Percentiles rank a stretch among this genome's conserved stretches.
Conservation (phyloP, 2,797 vertebrate species). For the Anniella stebbinsi region DNA sequence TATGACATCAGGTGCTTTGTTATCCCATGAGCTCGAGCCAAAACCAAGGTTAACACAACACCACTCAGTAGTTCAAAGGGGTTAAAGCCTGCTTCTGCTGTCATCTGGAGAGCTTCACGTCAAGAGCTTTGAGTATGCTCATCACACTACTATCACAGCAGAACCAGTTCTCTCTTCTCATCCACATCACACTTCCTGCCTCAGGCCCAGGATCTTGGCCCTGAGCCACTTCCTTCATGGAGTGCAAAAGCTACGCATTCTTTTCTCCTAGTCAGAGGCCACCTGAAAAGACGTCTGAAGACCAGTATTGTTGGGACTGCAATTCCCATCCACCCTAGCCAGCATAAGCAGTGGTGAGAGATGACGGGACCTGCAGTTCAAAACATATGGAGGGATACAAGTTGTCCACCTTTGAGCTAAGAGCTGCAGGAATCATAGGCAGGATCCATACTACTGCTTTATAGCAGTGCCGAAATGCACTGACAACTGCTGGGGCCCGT, state of each 20-base stretch:
- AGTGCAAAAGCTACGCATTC: background rate
- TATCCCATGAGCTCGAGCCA: background rate
- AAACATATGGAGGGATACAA: too few species aligned
- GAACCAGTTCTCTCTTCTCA: background rate
- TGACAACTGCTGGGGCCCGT: too few species aligned
- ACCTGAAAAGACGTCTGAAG: background rate
- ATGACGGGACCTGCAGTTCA: too few species aligned
- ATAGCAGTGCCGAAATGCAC: too few species aligned
- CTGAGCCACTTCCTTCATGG: background rate
- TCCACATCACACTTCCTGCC: background rate
- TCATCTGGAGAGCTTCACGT: background rate
- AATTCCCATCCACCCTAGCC: too few species aligned
- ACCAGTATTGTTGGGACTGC: too few species aligned
- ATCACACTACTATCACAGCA: background rate
- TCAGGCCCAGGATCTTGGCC: background rate
- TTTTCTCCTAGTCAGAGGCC: background rate
- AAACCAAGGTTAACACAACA: constrained; percentile 6
- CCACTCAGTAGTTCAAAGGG: constrained; percentile 21
- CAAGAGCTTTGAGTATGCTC: too few species aligned
- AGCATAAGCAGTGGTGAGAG: too few species aligned
- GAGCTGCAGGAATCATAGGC: background rate
- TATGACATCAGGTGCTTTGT: background rate
- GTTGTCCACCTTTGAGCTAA: background rate
- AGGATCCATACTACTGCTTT: too few species aligned
- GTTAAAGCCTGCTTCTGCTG: constrained; percentile 6